Evolutionary conservation across 1,140 invertebrate species (phyloP).

Genomic region (Bombus confusus): DNA sequence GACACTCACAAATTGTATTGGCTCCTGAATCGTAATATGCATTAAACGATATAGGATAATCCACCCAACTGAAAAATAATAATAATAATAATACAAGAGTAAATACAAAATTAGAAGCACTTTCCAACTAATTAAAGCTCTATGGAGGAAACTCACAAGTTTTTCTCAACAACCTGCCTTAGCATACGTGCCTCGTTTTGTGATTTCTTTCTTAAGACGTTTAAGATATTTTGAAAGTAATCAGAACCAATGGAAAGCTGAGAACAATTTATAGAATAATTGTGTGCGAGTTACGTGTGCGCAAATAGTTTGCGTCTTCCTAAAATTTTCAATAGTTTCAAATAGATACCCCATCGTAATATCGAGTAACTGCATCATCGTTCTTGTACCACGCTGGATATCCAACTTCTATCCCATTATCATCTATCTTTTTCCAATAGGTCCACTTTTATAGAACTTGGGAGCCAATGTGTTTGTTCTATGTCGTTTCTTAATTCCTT

Average conservation of each 20-base stretch:
- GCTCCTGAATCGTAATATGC: slow-evolving; percentile 86
- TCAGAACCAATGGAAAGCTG: slow-evolving; percentile 56
- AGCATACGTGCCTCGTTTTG: background rate
- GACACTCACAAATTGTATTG: slow-evolving; percentile 86
- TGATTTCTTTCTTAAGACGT: slow-evolving; percentile 29
- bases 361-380: slow-evolving; percentile 80
- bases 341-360: slow-evolving; percentile 76
- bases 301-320: too few relatives aligned
- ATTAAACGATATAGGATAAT: slow-evolving; percentile 85
- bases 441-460: slow-evolving; percentile 82
- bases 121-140: background rate
- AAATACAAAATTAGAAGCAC: background rate
- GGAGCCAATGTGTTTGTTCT: slow-evolving; percentile 84
- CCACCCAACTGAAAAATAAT: slow-evolving; percentile 66
- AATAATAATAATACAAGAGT: too few relatives aligned
- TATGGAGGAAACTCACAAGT: background rate
- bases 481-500: slow-evolving; percentile 43
- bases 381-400: slow-evolving; percentile 86
- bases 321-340: background rate
- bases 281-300: background rate
- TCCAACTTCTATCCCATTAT: slow-evolving; percentile 86
- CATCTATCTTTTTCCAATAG: slow-evolving; percentile 85
- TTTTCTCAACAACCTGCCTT: background rate
- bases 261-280: slow-evolving; percentile 12
- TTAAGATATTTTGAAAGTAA: slow-evolving; percentile 64